Base-by-base conservation (phyloP, 1,140 invertebrate genomes). In the Pinna nobilis region DNA sequence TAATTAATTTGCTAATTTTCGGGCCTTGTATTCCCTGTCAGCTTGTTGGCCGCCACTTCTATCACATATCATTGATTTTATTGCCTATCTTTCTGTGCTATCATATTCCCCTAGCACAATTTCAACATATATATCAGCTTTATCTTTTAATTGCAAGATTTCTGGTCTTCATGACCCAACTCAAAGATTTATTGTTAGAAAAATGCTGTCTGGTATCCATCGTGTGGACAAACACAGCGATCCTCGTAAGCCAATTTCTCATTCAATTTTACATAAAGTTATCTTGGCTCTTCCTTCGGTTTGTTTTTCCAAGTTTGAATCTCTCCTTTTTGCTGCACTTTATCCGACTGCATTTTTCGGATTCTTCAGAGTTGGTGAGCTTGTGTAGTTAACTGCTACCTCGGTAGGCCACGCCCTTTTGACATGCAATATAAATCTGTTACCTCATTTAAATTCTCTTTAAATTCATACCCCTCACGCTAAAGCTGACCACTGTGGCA, bases 291-390 rank as follows among this genome's bases (percentile, higher is more conserved):
- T 57, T 15, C 37, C 35, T 39, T 41, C 33, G 30, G 33, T 55
- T 39, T 55, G 50, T 55, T 25, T 11, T 1, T 68, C 30, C 23
- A 6, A 67, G 15, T 67, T 20, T 28, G 49, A 67, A 32, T n/a
- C 32, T 53, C n/a, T 15, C 13, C 18, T 67, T 50, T 67, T 39
- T n/a, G 13, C 50, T 15, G 65, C 65, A 37, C 25, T 55, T 18
- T 67, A 53, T 49, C 35, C 50, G 6, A 23, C 41, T 23, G 64
- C 64, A 39, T 67, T 55, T 63, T 55, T 55, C 25, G 65, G 30
- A 1, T 67, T 37, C 30, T 55, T 67, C 18, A 53, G 65, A 28
- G 41, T 67, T 3, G 65, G 50, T 1, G 51, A 67, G 15, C 35
- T 53, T 41, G 35, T 55, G 18, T 20, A 23, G 28, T 53, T 35